Conservation (phyloP, 2,797 vertebrate genomes). For the Melopsittacus undulatus region DNA sequence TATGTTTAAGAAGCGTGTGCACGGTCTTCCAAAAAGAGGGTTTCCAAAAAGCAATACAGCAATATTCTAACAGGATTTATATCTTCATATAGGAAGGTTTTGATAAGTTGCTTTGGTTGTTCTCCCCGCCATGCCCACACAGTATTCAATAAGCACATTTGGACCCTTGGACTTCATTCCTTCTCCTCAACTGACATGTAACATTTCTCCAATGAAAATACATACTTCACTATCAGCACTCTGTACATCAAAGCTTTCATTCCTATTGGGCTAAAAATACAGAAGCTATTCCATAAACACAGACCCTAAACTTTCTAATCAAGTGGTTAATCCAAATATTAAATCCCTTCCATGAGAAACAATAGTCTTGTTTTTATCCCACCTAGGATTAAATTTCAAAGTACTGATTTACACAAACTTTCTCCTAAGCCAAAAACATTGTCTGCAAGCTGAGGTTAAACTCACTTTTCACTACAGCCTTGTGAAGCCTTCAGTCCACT, state of each 20-base stretch:
- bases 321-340: conserved; percentile 27
- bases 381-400: not conserved
- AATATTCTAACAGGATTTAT: not conserved
- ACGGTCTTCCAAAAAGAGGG: not conserved
- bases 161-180: not conserved
- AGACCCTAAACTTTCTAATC: conserved; percentile 29
- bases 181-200: not conserved
- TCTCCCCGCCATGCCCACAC: not conserved
- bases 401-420: not conserved
- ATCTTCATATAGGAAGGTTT: not conserved
- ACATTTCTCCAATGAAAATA: not conserved
- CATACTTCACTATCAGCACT: not conserved
- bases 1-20: not conserved
- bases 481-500: not conserved
- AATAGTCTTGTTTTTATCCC: not conserved
- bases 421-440: not conserved
- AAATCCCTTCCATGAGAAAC: not conserved
- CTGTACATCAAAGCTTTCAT: not conserved
- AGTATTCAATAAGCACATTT: not conserved
- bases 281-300: conserved; percentile 18
- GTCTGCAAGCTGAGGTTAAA: not conserved
- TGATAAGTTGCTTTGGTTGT: not conserved
- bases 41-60: not conserved
- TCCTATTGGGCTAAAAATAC: conserved; percentile 10
- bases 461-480: not conserved